Evolutionary conservation across 1,140 invertebrate genomes (phyloP).

Genomic region (Sipha flava): DNA sequence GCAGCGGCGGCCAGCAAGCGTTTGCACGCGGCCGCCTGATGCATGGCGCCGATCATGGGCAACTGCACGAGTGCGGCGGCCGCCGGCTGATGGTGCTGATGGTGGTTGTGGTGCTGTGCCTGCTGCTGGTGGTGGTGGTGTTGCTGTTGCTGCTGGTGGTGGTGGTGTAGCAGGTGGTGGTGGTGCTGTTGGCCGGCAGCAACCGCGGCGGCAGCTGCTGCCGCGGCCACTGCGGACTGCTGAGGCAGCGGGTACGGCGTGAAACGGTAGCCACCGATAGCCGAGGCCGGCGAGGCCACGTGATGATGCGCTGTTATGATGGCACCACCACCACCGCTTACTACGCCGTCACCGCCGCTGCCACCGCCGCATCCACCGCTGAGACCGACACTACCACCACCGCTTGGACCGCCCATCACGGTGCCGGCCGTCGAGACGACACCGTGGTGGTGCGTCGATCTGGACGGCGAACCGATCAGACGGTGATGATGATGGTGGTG

Average conservation of each 20-base stretch:
- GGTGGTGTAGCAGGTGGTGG: slow-evolving; percentile 46
- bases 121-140: slow-evolving; percentile 41
- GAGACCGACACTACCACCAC: no score
- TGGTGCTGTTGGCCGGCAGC: slow-evolving; percentile 34
- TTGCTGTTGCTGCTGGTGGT: slow-evolving; percentile 50
- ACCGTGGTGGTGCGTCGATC: slow-evolving; percentile 35
- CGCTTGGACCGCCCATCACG: not conserved
- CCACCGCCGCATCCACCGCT: not conserved
- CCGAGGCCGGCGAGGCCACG: slow-evolving; percentile 45
- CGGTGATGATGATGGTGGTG: slow-evolving; percentile 49
- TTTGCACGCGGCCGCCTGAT: slow-evolving; percentile 47
- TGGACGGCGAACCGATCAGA: slow-evolving; percentile 49
- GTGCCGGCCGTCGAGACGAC: not conserved
- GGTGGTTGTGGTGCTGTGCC: slow-evolving; percentile 45
- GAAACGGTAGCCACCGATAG: slow-evolving; percentile 46
- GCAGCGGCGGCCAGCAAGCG: slow-evolving; percentile 43
- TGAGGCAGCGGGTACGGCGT: slow-evolving; percentile 53
- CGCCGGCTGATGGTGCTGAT: slow-evolving; percentile 52
- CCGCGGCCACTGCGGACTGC: slow-evolving; percentile 43
- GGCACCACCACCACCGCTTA: not conserved
- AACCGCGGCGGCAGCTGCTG: slow-evolving; percentile 23
- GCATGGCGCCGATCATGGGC: slow-evolving; percentile 49
- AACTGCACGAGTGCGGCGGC: slow-evolving; percentile 40
- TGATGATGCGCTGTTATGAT: not conserved
- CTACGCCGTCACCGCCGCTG: slow-evolving; percentile 39